These are phyloP conservation scores for Lagopus leucura DNA, from an alignment of 2,113 vertebrate genomes.

Conservation along the genomic window DNA sequence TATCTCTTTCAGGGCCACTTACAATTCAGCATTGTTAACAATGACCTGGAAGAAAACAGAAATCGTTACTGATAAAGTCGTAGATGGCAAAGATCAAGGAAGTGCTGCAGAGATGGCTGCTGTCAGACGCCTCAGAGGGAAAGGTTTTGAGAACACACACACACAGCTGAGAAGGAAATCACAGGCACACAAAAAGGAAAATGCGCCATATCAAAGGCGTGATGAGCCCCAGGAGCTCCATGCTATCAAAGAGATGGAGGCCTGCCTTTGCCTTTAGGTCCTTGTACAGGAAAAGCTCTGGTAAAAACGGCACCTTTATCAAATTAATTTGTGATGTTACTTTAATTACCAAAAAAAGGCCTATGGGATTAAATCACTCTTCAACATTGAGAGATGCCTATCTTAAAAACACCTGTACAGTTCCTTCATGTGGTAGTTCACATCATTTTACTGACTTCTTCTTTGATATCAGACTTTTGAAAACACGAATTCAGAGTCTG, in stretches of 20 bases:
- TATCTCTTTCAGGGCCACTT: neutral
- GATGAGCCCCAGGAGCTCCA: neutral
- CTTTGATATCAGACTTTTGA: neutral
- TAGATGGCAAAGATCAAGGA: neutral
- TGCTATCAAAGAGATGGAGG: neutral
- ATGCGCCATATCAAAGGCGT: neutral
- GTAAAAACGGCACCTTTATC: neutral
- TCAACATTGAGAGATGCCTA: neutral
- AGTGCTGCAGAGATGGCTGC: neutral
- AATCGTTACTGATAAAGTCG: conserved; percentile 24
- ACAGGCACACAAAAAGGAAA: neutral
- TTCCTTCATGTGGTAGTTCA: conserved; percentile 25
- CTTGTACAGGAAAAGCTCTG: neutral
- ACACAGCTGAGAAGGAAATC: neutral
- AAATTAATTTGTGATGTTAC: neutral
- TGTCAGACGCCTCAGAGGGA: neutral
- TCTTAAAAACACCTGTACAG: neutral
- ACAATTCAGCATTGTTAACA: neutral
- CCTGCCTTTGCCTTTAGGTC: neutral
- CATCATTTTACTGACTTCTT: conserved; percentile 5
- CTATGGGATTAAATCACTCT: neutral
- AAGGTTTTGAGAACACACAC: neutral
- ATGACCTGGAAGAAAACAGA: conserved; percentile 28
- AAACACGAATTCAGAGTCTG: neutral
- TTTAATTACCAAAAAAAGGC: neutral